Evolutionary conservation across 2,797 vertebrate species (phyloP).

Genomic region (Poecilia velifera): DNA sequence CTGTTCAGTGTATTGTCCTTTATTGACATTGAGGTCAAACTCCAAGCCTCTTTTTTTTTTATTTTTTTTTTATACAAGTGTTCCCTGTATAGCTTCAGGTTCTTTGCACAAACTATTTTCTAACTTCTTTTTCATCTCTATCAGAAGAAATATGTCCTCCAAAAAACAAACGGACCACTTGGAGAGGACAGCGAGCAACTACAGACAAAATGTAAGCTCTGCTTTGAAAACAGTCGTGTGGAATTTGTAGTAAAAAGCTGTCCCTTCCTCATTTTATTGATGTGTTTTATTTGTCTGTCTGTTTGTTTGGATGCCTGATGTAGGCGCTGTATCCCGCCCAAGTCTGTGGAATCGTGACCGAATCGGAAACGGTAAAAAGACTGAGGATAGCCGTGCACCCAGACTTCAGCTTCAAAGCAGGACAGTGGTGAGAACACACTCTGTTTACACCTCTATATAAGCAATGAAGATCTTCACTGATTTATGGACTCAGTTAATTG

Average conservation of each 20-base stretch:
- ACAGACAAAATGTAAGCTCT: slow-evolving; percentile 87
- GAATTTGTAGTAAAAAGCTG: too few species aligned
- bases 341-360: slow-evolving; percentile 85
- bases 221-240: neutral
- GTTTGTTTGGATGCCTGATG: slow-evolving; percentile 1
- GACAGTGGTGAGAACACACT: slow-evolving; percentile 90
- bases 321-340: slow-evolving; percentile 87
- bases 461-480: neutral
- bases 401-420: slow-evolving; percentile 93
- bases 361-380: slow-evolving; percentile 90
- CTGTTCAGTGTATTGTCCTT: slow-evolving; percentile 19
- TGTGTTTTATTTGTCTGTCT: slow-evolving; percentile 8
- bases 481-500: neutral
- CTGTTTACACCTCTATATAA: neutral
- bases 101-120: neutral
- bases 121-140: slow-evolving; percentile 43
- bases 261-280: neutral
- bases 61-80: neutral
- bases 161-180: slow-evolving; percentile 88
- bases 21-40: slow-evolving; percentile 41
- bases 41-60: slow-evolving; percentile 9
- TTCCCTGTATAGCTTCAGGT: neutral
- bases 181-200: slow-evolving; percentile 88
- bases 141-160: slow-evolving; percentile 84
- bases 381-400: slow-evolving; percentile 85